These are phyloP conservation scores for Halictus ligatus DNA, from an alignment of 2,888 invertebrate species.

Conservation along the genomic window DNA sequence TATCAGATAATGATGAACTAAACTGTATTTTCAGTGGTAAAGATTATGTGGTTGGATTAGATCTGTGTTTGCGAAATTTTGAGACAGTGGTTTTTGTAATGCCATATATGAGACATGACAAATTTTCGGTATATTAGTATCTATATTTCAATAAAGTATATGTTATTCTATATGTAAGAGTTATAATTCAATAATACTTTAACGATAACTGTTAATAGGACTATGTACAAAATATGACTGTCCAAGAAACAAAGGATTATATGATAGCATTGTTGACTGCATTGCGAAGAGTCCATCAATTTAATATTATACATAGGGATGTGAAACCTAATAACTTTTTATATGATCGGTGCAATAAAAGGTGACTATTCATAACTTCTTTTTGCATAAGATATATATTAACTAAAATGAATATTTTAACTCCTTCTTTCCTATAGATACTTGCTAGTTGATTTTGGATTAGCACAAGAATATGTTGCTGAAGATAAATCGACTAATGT, in stretches of 20 bases:
- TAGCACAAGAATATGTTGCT: slow-evolving; percentile 89
- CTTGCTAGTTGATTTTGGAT: slow-evolving; percentile 94
- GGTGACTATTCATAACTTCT: slow-evolving; percentile 81
- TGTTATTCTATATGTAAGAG: background rate
- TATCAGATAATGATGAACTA: background rate
- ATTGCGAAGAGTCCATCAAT: slow-evolving; percentile 91
- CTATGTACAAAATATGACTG: slow-evolving; percentile 90
- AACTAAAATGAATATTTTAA: slow-evolving; percentile 2
- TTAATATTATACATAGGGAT: slow-evolving; percentile 94
- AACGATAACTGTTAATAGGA: slow-evolving; percentile 86
- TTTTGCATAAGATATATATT: background rate
- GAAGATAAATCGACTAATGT: slow-evolving; percentile 62
- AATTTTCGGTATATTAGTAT: slow-evolving; percentile 87
- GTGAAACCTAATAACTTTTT: slow-evolving; percentile 97
- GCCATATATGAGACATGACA: slow-evolving; percentile 94
- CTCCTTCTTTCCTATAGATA: slow-evolving; percentile 85
- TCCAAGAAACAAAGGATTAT: slow-evolving; percentile 90
- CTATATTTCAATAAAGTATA: slow-evolving; percentile 63
- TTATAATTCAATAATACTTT: slow-evolving; percentile 17
- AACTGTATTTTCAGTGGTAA: slow-evolving; percentile 87
- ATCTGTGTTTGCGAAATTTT: slow-evolving; percentile 90
- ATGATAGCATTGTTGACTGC: slow-evolving; percentile 93
- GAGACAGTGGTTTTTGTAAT: slow-evolving; percentile 95
- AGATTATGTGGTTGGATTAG: slow-evolving; percentile 92
- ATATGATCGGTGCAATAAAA: slow-evolving; percentile 89